Percentiles rank a stretch among this genome's conserved stretches.
phyloP scores from a whole-genome alignment of 1,140 invertebrate genomes.

The Nomia melanderi region DNA sequence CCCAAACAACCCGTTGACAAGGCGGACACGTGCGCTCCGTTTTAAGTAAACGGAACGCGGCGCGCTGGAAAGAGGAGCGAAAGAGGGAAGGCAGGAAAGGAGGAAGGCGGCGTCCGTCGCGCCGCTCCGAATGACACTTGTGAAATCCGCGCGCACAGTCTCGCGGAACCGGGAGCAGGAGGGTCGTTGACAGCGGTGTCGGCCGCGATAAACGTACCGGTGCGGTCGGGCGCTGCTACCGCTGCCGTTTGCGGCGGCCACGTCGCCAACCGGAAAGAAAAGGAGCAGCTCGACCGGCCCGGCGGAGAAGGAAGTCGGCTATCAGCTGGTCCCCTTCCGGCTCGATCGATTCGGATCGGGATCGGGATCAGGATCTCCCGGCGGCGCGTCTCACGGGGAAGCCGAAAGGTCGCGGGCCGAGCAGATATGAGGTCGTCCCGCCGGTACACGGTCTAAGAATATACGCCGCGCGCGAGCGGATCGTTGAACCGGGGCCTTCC shows the following conservation, averaged over 20 bases:
- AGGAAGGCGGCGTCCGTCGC: background rate
- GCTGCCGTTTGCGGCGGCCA: background rate
- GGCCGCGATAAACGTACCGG: constrained; percentile 17
- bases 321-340: background rate
- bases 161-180: constrained; percentile 27
- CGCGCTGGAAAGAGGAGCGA: constrained; percentile 17
- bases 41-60: constrained; percentile 18
- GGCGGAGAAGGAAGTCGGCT: too few species aligned
- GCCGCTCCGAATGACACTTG: constrained; percentile 50
- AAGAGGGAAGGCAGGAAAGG: constrained; percentile 10
- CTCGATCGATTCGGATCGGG: too few species aligned
- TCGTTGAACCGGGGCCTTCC: constrained; percentile 66
- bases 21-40: constrained; percentile 21
- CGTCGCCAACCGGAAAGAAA: background rate
- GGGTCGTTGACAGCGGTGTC: constrained; percentile 36
- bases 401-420: constrained; percentile 24
- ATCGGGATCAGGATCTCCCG: too few species aligned
- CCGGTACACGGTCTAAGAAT: constrained; percentile 64
- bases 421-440: constrained; percentile 49
- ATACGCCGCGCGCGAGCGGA: constrained; percentile 53
- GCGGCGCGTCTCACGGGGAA: too few species aligned
- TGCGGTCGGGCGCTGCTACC: background rate
- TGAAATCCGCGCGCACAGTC: constrained; percentile 52
- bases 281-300: background rate
- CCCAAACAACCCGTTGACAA: too few species aligned